A percentile compares a stretch with the other conserved stretches of the same genome.
Conservation (phyloP, 2,113 vertebrate species). For the Crotalus viridis region DNA sequence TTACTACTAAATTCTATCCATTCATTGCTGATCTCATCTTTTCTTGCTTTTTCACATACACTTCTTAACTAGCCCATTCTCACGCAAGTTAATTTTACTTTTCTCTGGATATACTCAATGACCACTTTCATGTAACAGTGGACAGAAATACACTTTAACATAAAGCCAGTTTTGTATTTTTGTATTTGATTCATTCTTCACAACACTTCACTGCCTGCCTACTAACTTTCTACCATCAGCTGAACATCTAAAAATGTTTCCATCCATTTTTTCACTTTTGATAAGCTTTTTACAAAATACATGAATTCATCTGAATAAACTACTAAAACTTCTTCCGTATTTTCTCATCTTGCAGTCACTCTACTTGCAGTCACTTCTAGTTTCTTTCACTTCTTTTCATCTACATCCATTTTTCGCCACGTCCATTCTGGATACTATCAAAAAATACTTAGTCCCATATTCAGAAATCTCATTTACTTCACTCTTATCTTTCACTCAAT, state of each 20-base stretch:
- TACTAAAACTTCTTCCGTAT: not conserved
- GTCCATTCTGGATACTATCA: not conserved
- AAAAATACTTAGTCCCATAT: not conserved
- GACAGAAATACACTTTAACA: not conserved
- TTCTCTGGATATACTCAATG: not conserved
- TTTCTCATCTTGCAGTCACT: not conserved
- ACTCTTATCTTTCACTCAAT: not conserved
- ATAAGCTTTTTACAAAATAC: not conserved
- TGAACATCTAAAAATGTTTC: not conserved
- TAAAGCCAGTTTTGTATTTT: not conserved
- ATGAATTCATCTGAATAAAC: not conserved
- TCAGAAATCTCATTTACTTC: not conserved
- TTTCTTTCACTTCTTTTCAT: not conserved
- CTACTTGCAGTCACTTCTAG: not conserved
- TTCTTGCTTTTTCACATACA: not conserved
- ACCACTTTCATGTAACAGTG: not conserved
- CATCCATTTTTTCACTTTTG: not conserved
- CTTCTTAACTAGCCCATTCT: not conserved
- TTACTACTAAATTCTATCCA: not conserved
- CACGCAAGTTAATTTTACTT: not conserved
- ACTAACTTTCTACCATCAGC: not conserved
- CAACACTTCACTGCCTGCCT: not conserved
- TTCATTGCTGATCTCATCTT: not conserved
- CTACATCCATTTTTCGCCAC: not conserved
- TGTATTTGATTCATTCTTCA: not conserved